Base-by-base conservation (phyloP, 2,797 vertebrate genomes). In the Hydrolagus colliei region DNA sequence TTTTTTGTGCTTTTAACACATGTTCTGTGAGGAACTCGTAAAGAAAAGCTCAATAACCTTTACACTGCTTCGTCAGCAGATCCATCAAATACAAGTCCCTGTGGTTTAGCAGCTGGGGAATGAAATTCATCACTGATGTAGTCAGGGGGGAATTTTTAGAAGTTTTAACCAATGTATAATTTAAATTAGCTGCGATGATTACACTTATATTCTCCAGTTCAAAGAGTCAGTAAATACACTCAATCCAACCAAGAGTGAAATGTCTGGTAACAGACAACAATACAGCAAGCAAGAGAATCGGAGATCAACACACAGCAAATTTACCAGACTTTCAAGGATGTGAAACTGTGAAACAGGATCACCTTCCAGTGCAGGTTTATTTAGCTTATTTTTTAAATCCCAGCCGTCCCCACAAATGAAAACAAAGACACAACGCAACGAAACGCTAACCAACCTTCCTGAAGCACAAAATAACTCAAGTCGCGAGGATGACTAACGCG, bases 11-110 rank as follows among this genome's bases (percentile, higher is more conserved):
- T n/a, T 27, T 22, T 65, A 63, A 14, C 77, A 80, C 62, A 61
- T 62, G 6, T 65, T 61, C 12, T 32, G 77, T 10, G 65, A 62
- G 14, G 18, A 62, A 80, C 18, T 22, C 22, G 63, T 14, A 12
- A 80, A 80, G 6, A 16, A 65, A 62, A 14, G 22, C 32, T 80
- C 27, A 65, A 80, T 80, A 27, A 6, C 62, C 32, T 79, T 22
- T 62, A 65, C n/a, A 27, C 12, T 80, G 77, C 62, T 80, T 80
- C 16, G 65, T 80, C 77, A 80, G 13, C 32, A 65, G 76, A 79
- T 79, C 22, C 27, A 79, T 79, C 20, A 79, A 79, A 61, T 63
- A 62, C 65, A 8, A 65, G 77, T 65, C 6, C 13, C 22, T 14
- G 7, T 16, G 77, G 27, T 65, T 80, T 80, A 65, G 10, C 0